phyloP scores from a whole-genome alignment of 92 coral and sea anemone species.

The Paramuricea clavata region DNA sequence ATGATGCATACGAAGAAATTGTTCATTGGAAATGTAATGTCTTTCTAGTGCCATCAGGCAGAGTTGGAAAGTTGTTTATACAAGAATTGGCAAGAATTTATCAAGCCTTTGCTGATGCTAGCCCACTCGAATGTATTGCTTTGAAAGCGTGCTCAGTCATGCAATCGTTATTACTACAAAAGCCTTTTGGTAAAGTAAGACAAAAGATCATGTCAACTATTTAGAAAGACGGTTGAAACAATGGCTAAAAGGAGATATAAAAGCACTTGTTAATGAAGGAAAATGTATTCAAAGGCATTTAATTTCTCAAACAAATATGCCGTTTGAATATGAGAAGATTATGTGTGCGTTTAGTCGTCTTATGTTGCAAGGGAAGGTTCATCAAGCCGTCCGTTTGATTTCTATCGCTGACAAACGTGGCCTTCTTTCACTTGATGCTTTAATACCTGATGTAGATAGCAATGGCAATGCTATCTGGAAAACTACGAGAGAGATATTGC shows the following conservation, averaged over 20 bases:
- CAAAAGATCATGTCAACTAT: constrained; percentile 13
- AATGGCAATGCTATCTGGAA: constrained; percentile 6
- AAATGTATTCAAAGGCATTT: neutral
- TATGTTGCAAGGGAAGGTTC: constrained; percentile 19
- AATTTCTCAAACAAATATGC: neutral
- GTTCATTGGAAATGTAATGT: constrained; percentile 23
- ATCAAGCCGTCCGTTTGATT: constrained; percentile 14
- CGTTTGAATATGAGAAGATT: neutral
- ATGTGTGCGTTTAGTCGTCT: constrained; percentile 3
- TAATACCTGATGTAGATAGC: constrained; percentile 1
- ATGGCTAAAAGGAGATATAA: constrained; percentile 7
- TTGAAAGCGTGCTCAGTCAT: constrained; percentile 13
- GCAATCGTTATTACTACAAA: neutral
- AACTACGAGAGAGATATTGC: constrained; percentile 6
- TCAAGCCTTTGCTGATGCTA: neutral
- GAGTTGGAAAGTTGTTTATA: neutral
- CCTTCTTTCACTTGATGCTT: constrained; percentile 6
- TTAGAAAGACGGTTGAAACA: neutral
- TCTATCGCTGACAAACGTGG: neutral
- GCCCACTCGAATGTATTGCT: constrained; percentile 12
- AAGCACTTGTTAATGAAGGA: neutral
- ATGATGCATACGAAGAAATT: constrained; percentile 19
- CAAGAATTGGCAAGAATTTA: neutral
- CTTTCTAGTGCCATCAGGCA: constrained; percentile 8
- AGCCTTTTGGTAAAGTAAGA: too few species aligned